Conservation (phyloP, 2,888 invertebrate genomes). For the Eurytoma adleriae region DNA sequence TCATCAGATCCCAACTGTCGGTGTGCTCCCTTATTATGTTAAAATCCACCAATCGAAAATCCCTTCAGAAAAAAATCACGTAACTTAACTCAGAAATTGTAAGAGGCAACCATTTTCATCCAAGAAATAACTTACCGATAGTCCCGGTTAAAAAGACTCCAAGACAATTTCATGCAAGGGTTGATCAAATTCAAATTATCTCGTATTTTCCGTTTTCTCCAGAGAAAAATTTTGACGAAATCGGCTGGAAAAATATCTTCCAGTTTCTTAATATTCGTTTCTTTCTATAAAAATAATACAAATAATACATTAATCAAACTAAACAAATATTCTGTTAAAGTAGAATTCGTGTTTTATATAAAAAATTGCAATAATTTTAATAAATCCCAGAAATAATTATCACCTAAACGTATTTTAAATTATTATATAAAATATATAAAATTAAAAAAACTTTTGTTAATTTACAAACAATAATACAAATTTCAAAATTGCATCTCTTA, state of each 20-base stretch:
- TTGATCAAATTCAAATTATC: slow-evolving; percentile 87
- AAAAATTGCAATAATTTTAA: too few relatives aligned
- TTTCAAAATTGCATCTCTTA: too few relatives aligned
- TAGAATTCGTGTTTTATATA: too few relatives aligned
- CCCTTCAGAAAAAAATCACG: slow-evolving; percentile 73
- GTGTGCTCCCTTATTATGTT: slow-evolving; percentile 78
- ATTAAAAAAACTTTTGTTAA: too few relatives aligned
- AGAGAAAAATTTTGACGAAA: slow-evolving; percentile 28
- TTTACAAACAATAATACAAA: too few relatives aligned
- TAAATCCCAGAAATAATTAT: too few relatives aligned
- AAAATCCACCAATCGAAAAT: slow-evolving; percentile 82
- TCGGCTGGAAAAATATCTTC: slow-evolving; percentile 25
- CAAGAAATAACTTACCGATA: slow-evolving; percentile 79
- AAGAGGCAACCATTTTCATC: slow-evolving; percentile 15
- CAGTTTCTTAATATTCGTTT: too few relatives aligned
- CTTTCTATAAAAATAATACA: too few relatives aligned
- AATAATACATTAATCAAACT: too few relatives aligned
- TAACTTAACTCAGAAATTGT: neutral
- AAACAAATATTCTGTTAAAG: too few relatives aligned
- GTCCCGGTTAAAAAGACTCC: slow-evolving; percentile 88
- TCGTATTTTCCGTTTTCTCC: slow-evolving; percentile 64
- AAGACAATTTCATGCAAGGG: slow-evolving; percentile 87
- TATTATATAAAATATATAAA: too few relatives aligned
- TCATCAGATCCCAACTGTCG: slow-evolving; percentile 83
- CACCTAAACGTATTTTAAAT: too few relatives aligned